Percentiles rank a stretch among this genome's conserved stretches.
Conservation (phyloP, 2,888 invertebrate species). For the Stramonita haemastoma region DNA sequence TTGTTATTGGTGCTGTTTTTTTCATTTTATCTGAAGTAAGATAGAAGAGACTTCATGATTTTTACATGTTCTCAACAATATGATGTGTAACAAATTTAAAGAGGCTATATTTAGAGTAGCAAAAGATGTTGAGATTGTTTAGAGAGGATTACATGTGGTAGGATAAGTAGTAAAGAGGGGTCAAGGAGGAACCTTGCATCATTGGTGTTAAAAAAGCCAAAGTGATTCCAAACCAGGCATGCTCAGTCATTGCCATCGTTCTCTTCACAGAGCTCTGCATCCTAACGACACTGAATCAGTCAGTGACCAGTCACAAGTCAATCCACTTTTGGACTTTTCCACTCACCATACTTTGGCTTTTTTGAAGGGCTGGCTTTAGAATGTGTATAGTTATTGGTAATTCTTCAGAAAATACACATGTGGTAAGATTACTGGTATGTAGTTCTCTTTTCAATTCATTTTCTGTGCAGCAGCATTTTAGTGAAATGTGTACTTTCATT, state of each 20-base stretch:
- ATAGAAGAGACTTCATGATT: too few relatives aligned
- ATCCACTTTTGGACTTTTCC: neutral
- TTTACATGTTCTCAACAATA: too few relatives aligned
- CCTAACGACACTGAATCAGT: too few relatives aligned
- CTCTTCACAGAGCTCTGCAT: too few relatives aligned
- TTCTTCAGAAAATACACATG: neutral
- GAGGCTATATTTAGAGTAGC: too few relatives aligned
- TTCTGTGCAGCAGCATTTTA: neutral
- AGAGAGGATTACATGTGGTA: too few relatives aligned
- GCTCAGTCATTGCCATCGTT: too few relatives aligned
- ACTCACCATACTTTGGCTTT: constrained; percentile 17
- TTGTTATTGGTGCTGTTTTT: too few relatives aligned
- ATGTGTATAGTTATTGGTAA: constrained; percentile 5
- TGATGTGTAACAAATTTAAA: too few relatives aligned
- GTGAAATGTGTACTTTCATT: neutral
- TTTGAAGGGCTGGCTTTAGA: constrained; percentile 19
- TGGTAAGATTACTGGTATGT: neutral
- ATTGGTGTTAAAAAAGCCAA: constrained; percentile 31
- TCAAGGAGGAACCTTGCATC: constrained; percentile 27
- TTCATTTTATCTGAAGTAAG: too few relatives aligned
- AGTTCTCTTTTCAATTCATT: neutral
- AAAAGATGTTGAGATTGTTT: too few relatives aligned
- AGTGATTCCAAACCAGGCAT: neutral
- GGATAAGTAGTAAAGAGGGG: too few relatives aligned
- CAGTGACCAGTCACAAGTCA: neutral